Base-by-base conservation (phyloP, 2,888 invertebrate species). In the Pristionchus maxplancki region DNA sequence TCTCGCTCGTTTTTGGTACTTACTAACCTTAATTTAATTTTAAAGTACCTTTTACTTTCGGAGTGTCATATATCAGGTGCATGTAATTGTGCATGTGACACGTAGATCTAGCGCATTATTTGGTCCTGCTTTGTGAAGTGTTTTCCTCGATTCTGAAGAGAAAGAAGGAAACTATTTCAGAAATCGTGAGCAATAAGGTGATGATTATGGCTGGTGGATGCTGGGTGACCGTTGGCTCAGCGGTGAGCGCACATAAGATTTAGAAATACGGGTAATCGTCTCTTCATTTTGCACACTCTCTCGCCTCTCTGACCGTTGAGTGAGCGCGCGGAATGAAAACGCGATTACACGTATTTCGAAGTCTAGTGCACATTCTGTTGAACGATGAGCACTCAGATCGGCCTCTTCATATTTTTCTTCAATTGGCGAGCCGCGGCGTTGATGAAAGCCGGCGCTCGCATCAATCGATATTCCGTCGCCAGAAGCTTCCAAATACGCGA, bases 381-480 rank as follows among this genome's bases (percentile, higher is more conserved):
- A n/a, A n/a, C n/a, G n/a, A n/a, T n/a, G n/a, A n/a, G n/a, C 58
- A 37, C n/a, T 9, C 34, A 71, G 71, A 20, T 34, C 37, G 34
- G 17, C 0, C 1, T 71, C 1, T 0, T 71, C 37, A 9, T 71
- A 20, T 5, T 71, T 5, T 5, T 24, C 24, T 4, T 71, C 5
- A 71, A 71, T 34, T 37, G 20, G 37, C 71, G 71, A 17, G 71
- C 40, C 20, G n/a, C 34, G 71, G 31, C 8, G 37, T 37, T 37
- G 20, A 34, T 71, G 71, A 71, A 71, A 37, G 24, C 17, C 0
- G 78, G 78, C 15, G 78, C 78, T n/a, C n/a, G 44, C 24, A 44
- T 78, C 44, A 78, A 78, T 78, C 44, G 48, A 48, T 78, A 78
- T 44, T 78, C 78, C 2, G 78, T 78, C 0, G 78, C 78, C 28